Percentiles rank a stretch among this genome's conserved stretches.
Conservation (phyloP, 2,113 vertebrate genomes). For the Chitala chitala region DNA sequence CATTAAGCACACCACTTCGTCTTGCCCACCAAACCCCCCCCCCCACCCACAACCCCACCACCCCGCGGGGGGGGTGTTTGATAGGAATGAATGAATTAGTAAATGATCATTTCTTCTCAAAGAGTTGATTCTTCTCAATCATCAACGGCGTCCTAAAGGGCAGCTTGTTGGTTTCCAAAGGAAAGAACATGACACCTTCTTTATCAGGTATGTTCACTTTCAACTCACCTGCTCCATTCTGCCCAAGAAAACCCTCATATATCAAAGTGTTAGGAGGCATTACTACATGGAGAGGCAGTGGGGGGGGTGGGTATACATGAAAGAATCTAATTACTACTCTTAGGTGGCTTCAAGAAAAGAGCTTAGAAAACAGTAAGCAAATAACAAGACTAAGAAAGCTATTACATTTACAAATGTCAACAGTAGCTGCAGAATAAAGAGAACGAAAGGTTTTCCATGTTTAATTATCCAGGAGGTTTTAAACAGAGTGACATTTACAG, state of each 20-base stretch:
- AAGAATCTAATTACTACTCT: constrained; percentile 5
- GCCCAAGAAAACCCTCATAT: background rate
- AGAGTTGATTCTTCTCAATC: too few species aligned
- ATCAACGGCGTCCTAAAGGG: too few species aligned
- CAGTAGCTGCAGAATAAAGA: background rate
- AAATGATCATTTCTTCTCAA: too few species aligned
- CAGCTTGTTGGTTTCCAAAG: too few species aligned
- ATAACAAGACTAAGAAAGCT: background rate
- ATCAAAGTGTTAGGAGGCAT: background rate
- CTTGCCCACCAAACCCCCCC: too few species aligned
- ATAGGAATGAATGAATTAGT: too few species aligned
- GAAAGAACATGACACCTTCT: too few species aligned
- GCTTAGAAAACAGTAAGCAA: background rate
- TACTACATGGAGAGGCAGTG: background rate
- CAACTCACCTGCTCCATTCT: background rate
- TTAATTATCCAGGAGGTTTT: constrained; percentile 8
- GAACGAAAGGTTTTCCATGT: background rate
- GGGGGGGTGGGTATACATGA: background rate
- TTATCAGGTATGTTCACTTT: background rate
- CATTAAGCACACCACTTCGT: too few species aligned
- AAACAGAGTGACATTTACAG: constrained; percentile 8
- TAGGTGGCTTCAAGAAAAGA: background rate
- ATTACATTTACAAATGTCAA: constrained; percentile 16
- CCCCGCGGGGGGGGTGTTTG: too few species aligned
- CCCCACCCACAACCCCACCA: too few species aligned